Evolutionary conservation across 2,113 vertebrate genomes (phyloP), one percentile per base, ranked within the genome.

Genomic region (Spermophilus dauricus): DNA sequence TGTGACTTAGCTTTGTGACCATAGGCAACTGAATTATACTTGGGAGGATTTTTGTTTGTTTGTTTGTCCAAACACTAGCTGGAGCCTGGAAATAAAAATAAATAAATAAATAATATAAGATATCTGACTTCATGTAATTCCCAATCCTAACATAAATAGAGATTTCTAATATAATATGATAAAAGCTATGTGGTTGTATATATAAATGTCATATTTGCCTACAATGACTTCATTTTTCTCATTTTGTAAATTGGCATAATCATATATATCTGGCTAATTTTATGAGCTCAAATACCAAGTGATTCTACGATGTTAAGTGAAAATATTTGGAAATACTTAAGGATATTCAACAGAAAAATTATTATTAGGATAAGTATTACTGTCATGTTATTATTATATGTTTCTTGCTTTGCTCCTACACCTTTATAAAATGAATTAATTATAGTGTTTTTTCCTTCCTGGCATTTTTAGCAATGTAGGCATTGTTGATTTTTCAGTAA

Each of bases 1-100:
- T 28, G 22, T 91, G 56, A 73, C 65, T 95, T 94, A 88, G 53
- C 18, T 88, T 91, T 95, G 72, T 88, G 42, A 94, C n/a, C 37
- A 81, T 34, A 86, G 73, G 30, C 58, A 95, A 77, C 73, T 93
- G 91, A 85, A 86, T 72, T 69, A n/a, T 91, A 69, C 34, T 91
- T 78, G 22, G 34, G 37, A 28, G 8, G 14, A 53, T 53, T 53
- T 53, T 53, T 26, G 28, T 58, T 58, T 78, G 34, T 30, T n/a
- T 61, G 48, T 58, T 75, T 22, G 13, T 92, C 37, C 63, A 89
- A 37, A 13, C 30, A 72, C 16, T 34, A 48, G 34, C 11, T 30
- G 93, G 17, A 20, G 73, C 10, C 6, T 93, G 24, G 10, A 10
- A 89, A 77, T 82, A 91, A 5, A 80, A 45, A 45, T 8, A 9